Base-by-base conservation (phyloP, 2,113 vertebrate species). In the Sinocyclocheilus anshuiensis region DNA sequence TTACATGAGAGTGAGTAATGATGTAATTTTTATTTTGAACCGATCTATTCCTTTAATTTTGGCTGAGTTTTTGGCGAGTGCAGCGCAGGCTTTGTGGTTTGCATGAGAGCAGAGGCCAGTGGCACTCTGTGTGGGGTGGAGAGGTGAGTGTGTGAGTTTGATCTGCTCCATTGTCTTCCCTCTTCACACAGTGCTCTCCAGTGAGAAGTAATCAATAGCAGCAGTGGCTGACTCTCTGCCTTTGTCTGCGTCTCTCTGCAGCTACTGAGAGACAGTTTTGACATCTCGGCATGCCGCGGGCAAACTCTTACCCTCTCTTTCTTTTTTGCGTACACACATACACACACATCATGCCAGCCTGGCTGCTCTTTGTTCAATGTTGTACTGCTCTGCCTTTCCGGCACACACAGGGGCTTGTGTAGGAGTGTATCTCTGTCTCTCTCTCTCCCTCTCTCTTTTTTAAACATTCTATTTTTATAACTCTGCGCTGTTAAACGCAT, bases 401-500 rank as follows among this genome's bases (percentile, higher is more conserved):
- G 76, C 76, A 67, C 85, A 86, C 84, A 85, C 78, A 86, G 81
- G 87, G 90, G 81, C 87, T 83, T 89, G 90, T 89, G 90, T 90
- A 89, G 90, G 90, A 87, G 89, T 88, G 77, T 86, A 83, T 79
- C 83, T 83, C 76, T 61, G 26, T 89, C 69, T 75, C 55, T 89
- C 83, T 87, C 63, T 87, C 84, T 11, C 42, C 61, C 79, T 69
- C 75, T 45, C 57, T 57, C 22, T 72, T 89, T 83, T 84, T 77
- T 79, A 26, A 89, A 89, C 88, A 87, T 91, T 91, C 88, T 89
- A 90, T 87, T 91, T 91, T 89, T 89, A 90, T 89, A 90, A 89
- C 88, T 78, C 72, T 42, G 80, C 22, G 63, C 88, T 90, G 88
- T 87, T 89, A 89, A 90, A 91, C 42, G 53, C 90, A 89, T 89